Percentiles rank a stretch among this genome's conserved stretches.
These are phyloP conservation scores for Diachasma alloeum DNA, from an alignment of 1,140 invertebrate genomes.

Conservation along the genomic window DNA sequence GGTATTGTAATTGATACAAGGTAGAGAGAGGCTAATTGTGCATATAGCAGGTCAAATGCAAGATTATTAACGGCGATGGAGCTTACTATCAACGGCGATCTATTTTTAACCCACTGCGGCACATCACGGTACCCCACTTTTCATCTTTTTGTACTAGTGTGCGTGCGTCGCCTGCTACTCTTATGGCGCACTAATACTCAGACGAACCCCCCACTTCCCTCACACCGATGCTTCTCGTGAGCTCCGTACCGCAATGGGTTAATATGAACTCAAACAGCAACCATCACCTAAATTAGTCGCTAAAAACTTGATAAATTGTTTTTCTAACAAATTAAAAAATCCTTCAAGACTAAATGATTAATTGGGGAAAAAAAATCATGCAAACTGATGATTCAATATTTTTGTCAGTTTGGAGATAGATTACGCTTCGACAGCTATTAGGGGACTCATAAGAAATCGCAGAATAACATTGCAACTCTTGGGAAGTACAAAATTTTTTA, in stretches of 20 bases:
- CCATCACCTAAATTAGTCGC: conserved; percentile 32
- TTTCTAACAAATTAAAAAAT: conserved; percentile 59
- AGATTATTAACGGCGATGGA: conserved; percentile 35
- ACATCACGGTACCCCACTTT: too few species aligned
- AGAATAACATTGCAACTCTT: background rate
- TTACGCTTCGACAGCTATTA: background rate
- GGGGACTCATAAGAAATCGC: background rate
- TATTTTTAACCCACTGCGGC: too few species aligned
- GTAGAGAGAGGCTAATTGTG: conserved; percentile 26
- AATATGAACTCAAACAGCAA: conserved; percentile 46
- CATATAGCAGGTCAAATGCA: conserved; percentile 17
- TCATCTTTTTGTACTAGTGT: too few species aligned
- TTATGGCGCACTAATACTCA: too few species aligned
- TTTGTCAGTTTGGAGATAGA: background rate
- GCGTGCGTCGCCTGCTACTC: too few species aligned
- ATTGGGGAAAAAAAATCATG: background rate
- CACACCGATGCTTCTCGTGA: too few species aligned
- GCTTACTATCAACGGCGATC: background rate
- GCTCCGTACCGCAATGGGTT: too few species aligned
- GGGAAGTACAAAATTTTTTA: background rate
- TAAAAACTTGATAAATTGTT: conserved; percentile 58
- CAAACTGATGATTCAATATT: background rate
- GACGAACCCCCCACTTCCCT: too few species aligned
- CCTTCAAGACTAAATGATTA: background rate
- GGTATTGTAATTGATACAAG: conserved; percentile 31